Conservation (phyloP, 92 coral and sea anemone genomes). For the Parazoanthus atlanticus region DNA sequence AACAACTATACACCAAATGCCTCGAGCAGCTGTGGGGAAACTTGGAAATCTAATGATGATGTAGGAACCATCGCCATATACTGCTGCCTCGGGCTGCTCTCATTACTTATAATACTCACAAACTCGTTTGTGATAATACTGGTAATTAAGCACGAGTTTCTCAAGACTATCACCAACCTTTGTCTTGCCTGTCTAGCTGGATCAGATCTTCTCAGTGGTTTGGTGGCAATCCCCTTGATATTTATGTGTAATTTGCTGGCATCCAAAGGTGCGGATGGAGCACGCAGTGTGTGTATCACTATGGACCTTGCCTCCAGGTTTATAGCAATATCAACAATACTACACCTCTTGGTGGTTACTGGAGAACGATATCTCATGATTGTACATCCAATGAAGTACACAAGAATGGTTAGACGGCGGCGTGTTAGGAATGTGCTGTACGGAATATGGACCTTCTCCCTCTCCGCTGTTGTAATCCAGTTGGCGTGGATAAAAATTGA, state of each 20-base stretch:
- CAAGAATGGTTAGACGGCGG: slow-evolving; percentile 40
- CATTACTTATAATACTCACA: slow-evolving; percentile 47
- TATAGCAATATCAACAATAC: slow-evolving; percentile 75
- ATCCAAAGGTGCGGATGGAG: neutral
- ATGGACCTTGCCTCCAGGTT: slow-evolving; percentile 81
- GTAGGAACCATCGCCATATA: slow-evolving; percentile 1
- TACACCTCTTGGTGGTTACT: slow-evolving; percentile 71
- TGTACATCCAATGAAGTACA: slow-evolving; percentile 56
- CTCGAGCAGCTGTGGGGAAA: neutral
- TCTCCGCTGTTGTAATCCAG: slow-evolving; percentile 58
- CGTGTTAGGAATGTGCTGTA: slow-evolving; percentile 29
- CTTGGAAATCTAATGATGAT: neutral
- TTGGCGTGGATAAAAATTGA: slow-evolving; percentile 54
- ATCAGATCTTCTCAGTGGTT: slow-evolving; percentile 72
- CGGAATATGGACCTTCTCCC: slow-evolving; percentile 62
- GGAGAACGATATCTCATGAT: slow-evolving; percentile 76
- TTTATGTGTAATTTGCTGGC: slow-evolving; percentile 54
- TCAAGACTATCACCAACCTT: slow-evolving; percentile 68
- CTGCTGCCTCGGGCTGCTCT: slow-evolving; percentile 28
- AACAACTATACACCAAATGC: slow-evolving; percentile 2
- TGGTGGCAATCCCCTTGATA: slow-evolving; percentile 70
- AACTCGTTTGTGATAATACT: slow-evolving; percentile 68
- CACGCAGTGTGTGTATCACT: slow-evolving; percentile 50
- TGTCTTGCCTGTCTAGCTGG: slow-evolving; percentile 78
- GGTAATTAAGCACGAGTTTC: slow-evolving; percentile 45